These are phyloP conservation scores for Neostethus bicornis DNA, from an alignment of 2,797 vertebrate genomes.

Conservation along the genomic window DNA sequence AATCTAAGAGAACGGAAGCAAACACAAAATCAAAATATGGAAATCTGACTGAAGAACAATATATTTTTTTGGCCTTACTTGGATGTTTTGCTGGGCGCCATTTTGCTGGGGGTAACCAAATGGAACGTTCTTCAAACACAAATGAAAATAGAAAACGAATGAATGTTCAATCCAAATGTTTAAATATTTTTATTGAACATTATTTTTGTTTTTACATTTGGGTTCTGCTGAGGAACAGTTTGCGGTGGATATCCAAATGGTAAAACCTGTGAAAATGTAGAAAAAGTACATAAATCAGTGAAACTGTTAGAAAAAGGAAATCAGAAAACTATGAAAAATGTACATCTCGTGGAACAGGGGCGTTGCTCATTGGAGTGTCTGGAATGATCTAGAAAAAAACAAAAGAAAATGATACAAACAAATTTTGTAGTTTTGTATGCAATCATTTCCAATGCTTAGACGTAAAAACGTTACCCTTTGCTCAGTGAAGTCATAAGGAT, in stretches of 20 bases:
- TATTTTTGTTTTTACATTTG: constrained; percentile 67
- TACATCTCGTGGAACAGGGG: constrained; percentile 61
- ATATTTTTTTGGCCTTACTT: constrained; percentile 55
- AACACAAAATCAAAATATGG: neutral
- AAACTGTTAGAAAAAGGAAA: neutral
- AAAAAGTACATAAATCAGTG: neutral
- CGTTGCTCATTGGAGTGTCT: constrained; percentile 63
- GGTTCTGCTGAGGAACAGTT: constrained; percentile 63
- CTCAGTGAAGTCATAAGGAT: constrained; percentile 78
- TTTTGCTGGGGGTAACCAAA: constrained; percentile 66
- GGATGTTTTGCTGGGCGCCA: constrained; percentile 66
- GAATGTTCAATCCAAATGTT: too few relatives aligned
- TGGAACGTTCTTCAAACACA: constrained; percentile 61
- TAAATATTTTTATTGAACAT: neutral
- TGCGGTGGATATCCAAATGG: constrained; percentile 68
- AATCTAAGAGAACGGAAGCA: constrained; percentile 39
- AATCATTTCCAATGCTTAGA: too few relatives aligned
- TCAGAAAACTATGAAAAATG: constrained; percentile 9
- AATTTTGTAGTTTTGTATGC: too few relatives aligned
- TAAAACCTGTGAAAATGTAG: constrained; percentile 63
- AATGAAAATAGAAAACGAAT: neutral
- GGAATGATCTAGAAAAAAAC: constrained; percentile 70
- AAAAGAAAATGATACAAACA: too few relatives aligned
- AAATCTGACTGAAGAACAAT: neutral
- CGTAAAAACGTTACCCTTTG: constrained; percentile 66